A percentile compares a stretch with the other conserved stretches of the same genome.
Conservation (phyloP, 2,797 vertebrate genomes). For the Semotilus atromaculatus region DNA sequence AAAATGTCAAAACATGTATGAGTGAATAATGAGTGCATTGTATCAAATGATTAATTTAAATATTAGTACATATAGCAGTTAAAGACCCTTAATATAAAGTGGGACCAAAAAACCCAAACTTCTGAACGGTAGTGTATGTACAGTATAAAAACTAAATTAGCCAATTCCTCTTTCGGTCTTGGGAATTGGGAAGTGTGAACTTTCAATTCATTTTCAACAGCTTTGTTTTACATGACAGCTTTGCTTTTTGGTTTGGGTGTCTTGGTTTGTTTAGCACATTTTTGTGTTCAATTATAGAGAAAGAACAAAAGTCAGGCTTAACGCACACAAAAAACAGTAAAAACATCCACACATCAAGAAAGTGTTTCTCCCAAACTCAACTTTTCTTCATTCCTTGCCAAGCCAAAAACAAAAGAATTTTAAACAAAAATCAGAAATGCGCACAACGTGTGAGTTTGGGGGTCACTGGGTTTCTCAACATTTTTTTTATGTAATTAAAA, state of each 20-base stretch:
- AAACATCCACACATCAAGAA: constrained; percentile 24
- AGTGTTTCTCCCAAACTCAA: constrained; percentile 1
- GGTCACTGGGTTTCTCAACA: constrained; percentile 28
- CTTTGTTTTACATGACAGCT: constrained; percentile 5
- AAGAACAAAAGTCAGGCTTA: background rate
- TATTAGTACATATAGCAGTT: background rate
- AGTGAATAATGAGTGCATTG: background rate
- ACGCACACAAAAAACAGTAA: constrained; percentile 31
- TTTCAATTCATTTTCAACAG: background rate
- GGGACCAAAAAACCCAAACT: background rate
- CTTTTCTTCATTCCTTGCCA: constrained; percentile 15
- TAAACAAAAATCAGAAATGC: background rate
- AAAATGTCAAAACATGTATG: background rate
- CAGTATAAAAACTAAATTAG: background rate
- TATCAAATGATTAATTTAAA: background rate
- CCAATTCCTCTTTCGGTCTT: background rate
- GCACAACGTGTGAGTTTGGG: constrained; percentile 16
- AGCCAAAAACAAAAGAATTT: constrained; percentile 11
- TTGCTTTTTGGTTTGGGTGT: constrained; percentile 30
- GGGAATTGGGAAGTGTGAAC: background rate
- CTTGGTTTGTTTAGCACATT: constrained; percentile 18
- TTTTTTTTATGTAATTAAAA: constrained; percentile 40
- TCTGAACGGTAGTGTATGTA: background rate
- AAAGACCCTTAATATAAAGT: background rate
- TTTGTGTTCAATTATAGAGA: background rate